phyloP scores from a whole-genome alignment of 2,797 vertebrate genomes.

The Sciurus vulgaris region DNA sequence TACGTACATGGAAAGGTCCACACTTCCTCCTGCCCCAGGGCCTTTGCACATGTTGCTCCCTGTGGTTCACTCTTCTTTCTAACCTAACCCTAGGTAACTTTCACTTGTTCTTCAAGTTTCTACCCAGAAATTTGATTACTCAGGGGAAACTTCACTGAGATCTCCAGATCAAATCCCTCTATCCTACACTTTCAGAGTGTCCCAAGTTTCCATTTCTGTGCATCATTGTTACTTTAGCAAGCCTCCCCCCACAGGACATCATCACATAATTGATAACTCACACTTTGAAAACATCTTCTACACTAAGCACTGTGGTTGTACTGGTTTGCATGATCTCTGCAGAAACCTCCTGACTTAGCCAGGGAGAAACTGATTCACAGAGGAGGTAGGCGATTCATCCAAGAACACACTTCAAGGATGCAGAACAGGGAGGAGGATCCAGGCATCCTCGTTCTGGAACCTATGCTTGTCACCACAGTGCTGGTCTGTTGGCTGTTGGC shows the following conservation, averaged over 20 bases:
- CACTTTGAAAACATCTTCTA: neutral
- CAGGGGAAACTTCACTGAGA: neutral
- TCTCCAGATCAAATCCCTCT: neutral
- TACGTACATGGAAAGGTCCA: neutral
- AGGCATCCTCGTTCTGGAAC: neutral
- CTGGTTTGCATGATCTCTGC: neutral
- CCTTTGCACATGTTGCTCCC: neutral
- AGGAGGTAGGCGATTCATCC: neutral
- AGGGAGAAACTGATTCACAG: neutral
- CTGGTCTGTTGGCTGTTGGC: neutral
- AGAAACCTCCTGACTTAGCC: neutral
- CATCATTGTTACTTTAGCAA: neutral
- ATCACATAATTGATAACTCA: neutral
- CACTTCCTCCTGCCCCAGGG: neutral
- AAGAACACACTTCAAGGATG: neutral
- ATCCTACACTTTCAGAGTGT: neutral
- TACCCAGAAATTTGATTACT: neutral
- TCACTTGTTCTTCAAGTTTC: conserved; percentile 5
- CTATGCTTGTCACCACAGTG: neutral
- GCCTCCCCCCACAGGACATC: neutral
- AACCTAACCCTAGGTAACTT: neutral
- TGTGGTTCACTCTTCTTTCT: neutral
- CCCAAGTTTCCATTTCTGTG: neutral
- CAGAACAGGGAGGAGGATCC: neutral
- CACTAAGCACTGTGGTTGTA: neutral